Evolutionary conservation across 2,797 vertebrate species (phyloP).

Genomic region (Percopsis omiscomaycus): DNA sequence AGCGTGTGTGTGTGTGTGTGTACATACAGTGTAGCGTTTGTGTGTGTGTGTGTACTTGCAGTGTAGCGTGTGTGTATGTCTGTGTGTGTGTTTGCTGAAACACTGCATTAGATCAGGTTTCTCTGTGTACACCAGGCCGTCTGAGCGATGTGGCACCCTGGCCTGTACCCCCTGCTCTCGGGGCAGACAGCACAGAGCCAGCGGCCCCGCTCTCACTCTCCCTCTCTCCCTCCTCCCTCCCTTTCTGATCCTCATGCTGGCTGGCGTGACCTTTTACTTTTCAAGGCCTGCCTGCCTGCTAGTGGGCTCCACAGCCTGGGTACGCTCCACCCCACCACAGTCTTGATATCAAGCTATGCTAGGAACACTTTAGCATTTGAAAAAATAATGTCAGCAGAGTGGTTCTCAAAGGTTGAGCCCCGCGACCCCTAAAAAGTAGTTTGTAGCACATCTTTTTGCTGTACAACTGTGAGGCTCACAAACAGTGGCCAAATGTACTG

Average conservation of each 20-base stretch:
- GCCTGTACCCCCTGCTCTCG: constrained; percentile 53
- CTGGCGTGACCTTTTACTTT: constrained; percentile 78
- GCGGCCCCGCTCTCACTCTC: constrained; percentile 48
- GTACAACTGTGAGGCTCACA: too few species aligned
- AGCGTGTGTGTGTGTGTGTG: constrained; percentile 8
- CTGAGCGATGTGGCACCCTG: constrained; percentile 66
- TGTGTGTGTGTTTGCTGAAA: constrained; percentile 13
- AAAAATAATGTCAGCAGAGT: constrained; percentile 50
- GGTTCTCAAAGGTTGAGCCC: constrained; percentile 20
- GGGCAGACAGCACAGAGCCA: constrained; percentile 56
- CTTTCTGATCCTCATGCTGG: constrained; percentile 71
- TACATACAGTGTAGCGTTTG: not conserved
- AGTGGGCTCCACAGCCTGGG: constrained; percentile 31
- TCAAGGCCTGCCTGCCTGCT: constrained; percentile 43
- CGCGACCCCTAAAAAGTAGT: too few species aligned
- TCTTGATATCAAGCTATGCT: constrained; percentile 24
- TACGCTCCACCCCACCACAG: constrained; percentile 27
- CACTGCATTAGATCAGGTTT: constrained; percentile 76
- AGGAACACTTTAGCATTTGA: constrained; percentile 43
- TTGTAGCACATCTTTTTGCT: too few species aligned
- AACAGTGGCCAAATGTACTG: too few species aligned
- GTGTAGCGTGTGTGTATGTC: not conserved
- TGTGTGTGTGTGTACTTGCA: not conserved
- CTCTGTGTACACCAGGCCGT: constrained; percentile 69
- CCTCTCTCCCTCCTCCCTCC: constrained; percentile 37